phyloP scores from a whole-genome alignment of 2,113 vertebrate species.

The Sturnira hondurensis region DNA sequence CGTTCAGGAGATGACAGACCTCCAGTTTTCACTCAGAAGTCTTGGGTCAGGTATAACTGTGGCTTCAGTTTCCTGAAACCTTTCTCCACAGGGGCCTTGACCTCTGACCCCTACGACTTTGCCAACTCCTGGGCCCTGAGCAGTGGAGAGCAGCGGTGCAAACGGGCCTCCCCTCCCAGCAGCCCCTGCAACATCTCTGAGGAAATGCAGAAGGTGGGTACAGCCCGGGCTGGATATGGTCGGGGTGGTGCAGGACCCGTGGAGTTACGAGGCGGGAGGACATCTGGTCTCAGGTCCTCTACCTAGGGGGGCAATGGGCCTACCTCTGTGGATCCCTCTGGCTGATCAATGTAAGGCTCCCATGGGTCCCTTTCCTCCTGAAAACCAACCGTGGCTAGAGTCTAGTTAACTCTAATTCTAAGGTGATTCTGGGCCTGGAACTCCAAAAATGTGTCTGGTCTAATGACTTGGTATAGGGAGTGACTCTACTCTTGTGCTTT shows the following conservation, averaged over 20 bases:
- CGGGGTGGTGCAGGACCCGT: neutral
- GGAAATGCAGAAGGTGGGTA: conserved; percentile 79
- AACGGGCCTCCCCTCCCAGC: conserved; percentile 81
- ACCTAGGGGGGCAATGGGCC: neutral
- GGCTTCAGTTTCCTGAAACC: neutral
- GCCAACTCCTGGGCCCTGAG: conserved; percentile 97
- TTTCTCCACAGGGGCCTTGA: conserved; percentile 85
- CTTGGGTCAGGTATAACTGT: neutral
- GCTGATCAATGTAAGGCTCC: neutral
- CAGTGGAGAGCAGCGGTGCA: conserved; percentile 84
- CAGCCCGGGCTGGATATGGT: fast-evolving
- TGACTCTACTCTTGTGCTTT: neutral
- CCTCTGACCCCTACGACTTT: conserved; percentile 89
- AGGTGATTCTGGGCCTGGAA: neutral
- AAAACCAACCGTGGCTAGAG: neutral
- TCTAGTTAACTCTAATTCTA: neutral
- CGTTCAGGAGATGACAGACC: neutral
- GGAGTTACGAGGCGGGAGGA: neutral
- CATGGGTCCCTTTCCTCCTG: neutral
- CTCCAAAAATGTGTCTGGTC: neutral
- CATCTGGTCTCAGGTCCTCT: neutral
- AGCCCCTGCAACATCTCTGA: conserved; percentile 86
- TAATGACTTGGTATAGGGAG: neutral
- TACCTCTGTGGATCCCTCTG: neutral
- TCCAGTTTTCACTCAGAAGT: neutral